These are phyloP conservation scores for Lepidochitona cinerea DNA, from an alignment of 2,888 invertebrate species.

Conservation along the genomic window DNA sequence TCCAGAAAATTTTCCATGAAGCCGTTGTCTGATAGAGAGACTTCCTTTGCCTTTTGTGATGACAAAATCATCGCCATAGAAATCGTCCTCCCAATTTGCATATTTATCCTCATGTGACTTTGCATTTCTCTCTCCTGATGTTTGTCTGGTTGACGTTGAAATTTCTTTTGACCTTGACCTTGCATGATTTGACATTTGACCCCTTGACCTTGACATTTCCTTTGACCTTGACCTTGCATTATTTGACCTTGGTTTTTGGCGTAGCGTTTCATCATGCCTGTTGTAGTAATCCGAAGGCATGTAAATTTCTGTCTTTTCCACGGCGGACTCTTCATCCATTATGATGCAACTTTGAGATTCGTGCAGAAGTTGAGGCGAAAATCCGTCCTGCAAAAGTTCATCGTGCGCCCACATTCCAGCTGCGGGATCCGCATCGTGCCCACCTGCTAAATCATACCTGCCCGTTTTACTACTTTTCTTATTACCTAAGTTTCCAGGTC, in stretches of 20 bases:
- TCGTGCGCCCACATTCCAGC: constrained; percentile 36
- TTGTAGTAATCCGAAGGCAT: neutral
- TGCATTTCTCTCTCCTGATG: neutral
- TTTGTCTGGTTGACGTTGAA: too few species aligned
- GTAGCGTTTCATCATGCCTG: too few species aligned
- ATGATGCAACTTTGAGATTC: constrained; percentile 28
- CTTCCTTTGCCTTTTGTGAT: neutral
- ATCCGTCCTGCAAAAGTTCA: constrained; percentile 43
- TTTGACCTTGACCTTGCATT: too few species aligned
- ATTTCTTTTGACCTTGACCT: too few species aligned
- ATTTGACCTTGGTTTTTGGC: too few species aligned
- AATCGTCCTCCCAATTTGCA: neutral
- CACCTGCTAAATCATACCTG: neutral
- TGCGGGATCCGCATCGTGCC: constrained; percentile 10
- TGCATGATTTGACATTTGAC: too few species aligned
- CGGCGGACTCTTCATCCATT: neutral
- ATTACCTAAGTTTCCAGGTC: neutral
- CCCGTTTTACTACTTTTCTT: neutral
- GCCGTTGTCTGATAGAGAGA: neutral
- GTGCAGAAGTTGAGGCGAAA: constrained; percentile 32
- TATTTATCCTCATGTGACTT: neutral
- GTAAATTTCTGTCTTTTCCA: neutral
- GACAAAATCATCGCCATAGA: neutral
- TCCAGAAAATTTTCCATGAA: neutral
- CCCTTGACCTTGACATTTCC: too few species aligned